Percentiles rank a stretch among this genome's conserved stretches.
Conservation (phyloP, 2,797 vertebrate genomes). For the Acanthopagrus latus region DNA sequence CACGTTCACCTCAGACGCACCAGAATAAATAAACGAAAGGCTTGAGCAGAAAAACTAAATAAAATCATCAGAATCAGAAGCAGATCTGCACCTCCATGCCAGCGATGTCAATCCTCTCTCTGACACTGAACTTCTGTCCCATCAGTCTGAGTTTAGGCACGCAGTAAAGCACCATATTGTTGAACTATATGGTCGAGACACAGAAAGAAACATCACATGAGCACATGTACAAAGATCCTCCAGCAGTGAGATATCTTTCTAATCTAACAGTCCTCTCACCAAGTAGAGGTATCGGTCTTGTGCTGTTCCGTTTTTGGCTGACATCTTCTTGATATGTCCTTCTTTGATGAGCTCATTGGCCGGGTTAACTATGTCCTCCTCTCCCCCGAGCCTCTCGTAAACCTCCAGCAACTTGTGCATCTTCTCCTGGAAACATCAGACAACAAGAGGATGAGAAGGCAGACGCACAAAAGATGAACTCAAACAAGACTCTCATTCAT, state of each 20-base stretch:
- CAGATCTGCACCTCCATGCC: slow-evolving; percentile 90
- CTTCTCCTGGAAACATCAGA: slow-evolving; percentile 88
- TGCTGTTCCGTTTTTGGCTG: slow-evolving; percentile 95
- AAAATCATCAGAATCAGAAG: background rate
- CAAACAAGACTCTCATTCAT: slow-evolving; percentile 6
- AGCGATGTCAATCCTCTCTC: slow-evolving; percentile 96
- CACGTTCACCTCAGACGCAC: background rate
- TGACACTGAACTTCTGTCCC: slow-evolving; percentile 97
- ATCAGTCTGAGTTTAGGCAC: slow-evolving; percentile 96
- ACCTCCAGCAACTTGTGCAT: slow-evolving; percentile 98
- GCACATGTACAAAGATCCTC: background rate
- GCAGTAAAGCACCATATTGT: slow-evolving; percentile 98
- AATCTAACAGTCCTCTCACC: slow-evolving; percentile 83
- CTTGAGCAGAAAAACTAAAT: background rate
- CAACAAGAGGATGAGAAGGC: slow-evolving; percentile 28
- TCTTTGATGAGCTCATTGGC: slow-evolving; percentile 98
- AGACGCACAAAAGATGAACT: slow-evolving; percentile 6
- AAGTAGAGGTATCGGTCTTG: slow-evolving; percentile 97
- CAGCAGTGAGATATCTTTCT: background rate
- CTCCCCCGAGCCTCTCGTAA: slow-evolving; percentile 94
- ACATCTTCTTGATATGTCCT: slow-evolving; percentile 97
- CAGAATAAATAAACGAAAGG: slow-evolving; percentile 8
- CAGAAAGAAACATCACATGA: background rate
- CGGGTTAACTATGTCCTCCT: slow-evolving; percentile 98
- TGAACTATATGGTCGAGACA: slow-evolving; percentile 86